These are phyloP conservation scores for Trididemnum clinides DNA, from an alignment of 23 tunicate species.

Conservation along the genomic window DNA sequence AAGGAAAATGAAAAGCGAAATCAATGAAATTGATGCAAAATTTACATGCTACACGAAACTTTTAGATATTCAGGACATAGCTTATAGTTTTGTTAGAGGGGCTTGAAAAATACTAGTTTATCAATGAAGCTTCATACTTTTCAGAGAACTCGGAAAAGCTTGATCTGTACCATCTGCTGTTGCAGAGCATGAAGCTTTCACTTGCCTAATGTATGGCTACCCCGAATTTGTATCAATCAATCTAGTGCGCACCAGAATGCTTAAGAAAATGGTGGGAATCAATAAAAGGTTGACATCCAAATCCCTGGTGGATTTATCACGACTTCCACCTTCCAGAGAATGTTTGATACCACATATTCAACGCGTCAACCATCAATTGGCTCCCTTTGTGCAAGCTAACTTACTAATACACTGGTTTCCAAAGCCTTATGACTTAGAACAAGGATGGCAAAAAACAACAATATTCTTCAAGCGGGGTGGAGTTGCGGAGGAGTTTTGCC, in stretches of 20 bases:
- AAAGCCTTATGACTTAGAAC: not conserved
- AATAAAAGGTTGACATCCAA: not conserved
- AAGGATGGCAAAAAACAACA: constrained; percentile 16
- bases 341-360: not conserved
- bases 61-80: no score
- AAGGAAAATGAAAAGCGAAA: not conserved
- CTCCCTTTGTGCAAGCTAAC: not conserved
- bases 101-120: no score
- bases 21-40: no score
- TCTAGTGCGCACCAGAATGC: not conserved
- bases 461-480: no score
- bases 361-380: not conserved
- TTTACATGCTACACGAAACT: no score
- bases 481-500: no score
- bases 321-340: not conserved
- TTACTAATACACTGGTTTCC: not conserved
- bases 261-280: not conserved
- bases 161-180: no score
- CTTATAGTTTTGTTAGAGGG: no score
- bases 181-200: not conserved
- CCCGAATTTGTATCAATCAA: not conserved
- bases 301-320: not conserved
- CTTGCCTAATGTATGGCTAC: constrained; percentile 5
- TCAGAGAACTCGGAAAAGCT: no score
- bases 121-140: no score